A percentile compares a stretch with the other conserved stretches of the same genome.
phyloP scores from a whole-genome alignment of 2,797 vertebrate species.

The Micropoecilia bifurca region DNA sequence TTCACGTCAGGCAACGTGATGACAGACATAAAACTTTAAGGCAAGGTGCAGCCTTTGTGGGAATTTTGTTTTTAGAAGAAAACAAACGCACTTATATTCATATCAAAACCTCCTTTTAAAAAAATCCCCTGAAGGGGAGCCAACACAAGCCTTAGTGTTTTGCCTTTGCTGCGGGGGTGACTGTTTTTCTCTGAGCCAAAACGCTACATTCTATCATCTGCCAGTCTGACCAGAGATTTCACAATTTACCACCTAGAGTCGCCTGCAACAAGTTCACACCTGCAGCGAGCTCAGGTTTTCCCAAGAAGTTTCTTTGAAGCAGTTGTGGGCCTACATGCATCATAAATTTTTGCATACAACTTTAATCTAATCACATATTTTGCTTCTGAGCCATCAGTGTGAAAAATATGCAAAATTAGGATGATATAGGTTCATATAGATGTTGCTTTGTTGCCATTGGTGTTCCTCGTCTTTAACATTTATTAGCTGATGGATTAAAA shows the following conservation, averaged over 20 bases:
- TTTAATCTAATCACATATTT: neutral
- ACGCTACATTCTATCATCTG: neutral
- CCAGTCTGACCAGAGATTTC: neutral
- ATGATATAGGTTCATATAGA: neutral
- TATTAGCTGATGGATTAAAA: neutral
- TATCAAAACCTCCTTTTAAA: neutral
- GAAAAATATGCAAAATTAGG: neutral
- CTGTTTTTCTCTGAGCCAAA: neutral
- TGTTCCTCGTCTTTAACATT: neutral
- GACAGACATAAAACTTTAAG: neutral
- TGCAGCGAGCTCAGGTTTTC: conserved; percentile 14
- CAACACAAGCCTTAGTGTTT: neutral
- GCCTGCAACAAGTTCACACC: conserved; percentile 38
- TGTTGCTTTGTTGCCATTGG: neutral
- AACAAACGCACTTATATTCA: neutral
- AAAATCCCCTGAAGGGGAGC: neutral
- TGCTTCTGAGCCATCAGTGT: neutral
- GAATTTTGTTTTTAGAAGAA: neutral
- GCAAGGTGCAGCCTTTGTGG: neutral
- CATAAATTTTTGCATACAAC: neutral
- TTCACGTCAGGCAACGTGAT: neutral
- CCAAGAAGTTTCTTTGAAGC: neutral
- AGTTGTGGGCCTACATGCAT: no score
- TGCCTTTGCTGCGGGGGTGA: neutral
- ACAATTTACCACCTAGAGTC: conserved; percentile 1